A percentile compares a stretch with the other conserved stretches of the same genome.
These are phyloP conservation scores for Anableps anableps DNA, from an alignment of 2,797 vertebrate genomes.

Conservation along the genomic window DNA sequence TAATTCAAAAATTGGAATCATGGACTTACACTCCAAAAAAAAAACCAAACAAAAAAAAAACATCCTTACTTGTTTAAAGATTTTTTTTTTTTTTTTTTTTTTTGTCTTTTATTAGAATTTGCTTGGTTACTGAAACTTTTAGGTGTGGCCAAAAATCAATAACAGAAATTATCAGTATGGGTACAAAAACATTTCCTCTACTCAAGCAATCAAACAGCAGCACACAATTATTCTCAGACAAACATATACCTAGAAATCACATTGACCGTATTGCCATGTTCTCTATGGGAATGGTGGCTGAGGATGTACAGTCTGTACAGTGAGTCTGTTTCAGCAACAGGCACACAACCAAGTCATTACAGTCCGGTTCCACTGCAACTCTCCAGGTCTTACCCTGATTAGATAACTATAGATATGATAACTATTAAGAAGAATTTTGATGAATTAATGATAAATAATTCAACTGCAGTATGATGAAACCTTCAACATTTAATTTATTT, in stretches of 20 bases:
- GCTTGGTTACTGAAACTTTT: neutral
- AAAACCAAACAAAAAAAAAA: too few relatives aligned
- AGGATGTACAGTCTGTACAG: too few relatives aligned
- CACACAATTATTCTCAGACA: neutral
- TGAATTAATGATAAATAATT: too few relatives aligned
- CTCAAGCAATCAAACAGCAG: neutral
- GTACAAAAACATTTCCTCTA: neutral
- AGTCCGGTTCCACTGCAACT: too few relatives aligned
- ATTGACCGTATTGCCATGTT: too few relatives aligned
- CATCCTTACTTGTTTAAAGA: too few relatives aligned
- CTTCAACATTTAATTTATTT: neutral
- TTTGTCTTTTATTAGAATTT: neutral
- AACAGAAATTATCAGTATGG: neutral
- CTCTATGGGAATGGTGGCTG: too few relatives aligned
- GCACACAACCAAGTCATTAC: too few relatives aligned
- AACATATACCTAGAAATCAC: too few relatives aligned
- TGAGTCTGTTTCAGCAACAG: too few relatives aligned
- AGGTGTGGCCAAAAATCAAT: neutral
- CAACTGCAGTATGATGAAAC: neutral
- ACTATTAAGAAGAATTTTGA: neutral
- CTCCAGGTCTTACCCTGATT: neutral
- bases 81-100: neutral
- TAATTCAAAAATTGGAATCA: too few relatives aligned
- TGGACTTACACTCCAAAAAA: too few relatives aligned
- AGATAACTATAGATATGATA: neutral